Evolutionary conservation across 2,888 invertebrate genomes (phyloP), one percentile per base, ranked within the genome.

Genomic region (Cerastis leucographa): DNA sequence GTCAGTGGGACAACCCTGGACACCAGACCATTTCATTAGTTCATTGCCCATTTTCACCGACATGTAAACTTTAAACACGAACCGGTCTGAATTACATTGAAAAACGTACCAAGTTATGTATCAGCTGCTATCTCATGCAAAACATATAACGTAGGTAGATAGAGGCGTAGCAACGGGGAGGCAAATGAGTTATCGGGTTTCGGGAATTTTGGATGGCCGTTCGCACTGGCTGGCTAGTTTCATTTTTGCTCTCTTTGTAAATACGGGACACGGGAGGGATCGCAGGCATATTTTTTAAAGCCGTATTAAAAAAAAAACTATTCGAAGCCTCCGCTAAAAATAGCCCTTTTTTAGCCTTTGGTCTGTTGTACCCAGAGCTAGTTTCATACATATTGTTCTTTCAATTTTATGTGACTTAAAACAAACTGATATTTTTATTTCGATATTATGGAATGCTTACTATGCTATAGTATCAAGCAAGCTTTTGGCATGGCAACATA

Each of bases 1-100:
- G 25, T 56, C 19, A 0, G 3, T 8, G 29, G 1, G 69, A 29
- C 84, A 86, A 61, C 86, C 84, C 86, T 86, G 61, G 19, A 14
- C 14, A 56, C 19, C 35, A 71, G 64, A 71, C 61, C 25, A 42
- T 86, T 83, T 83, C 73, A 83, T 86, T 79, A 84, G 79, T 84
- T 83, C 79, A 74, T 79, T 78, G 84, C 76, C 84, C 74, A 85
- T 84, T 74, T 84, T 74, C 74, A 74, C 76, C 49, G 59, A 61
- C 72, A 67, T 71, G 51, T 83, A 72, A 74, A 70, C 64, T 68
- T 83, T 76, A 40, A 83, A 78, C 64, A 62, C 69, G 49, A 65
- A 46, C 56, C 29, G 46, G 67, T 70, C 56, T 35, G 49, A 61
- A 73, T 75, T 75, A 84, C 68, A 76, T 71, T 66, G 49, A 61